phyloP scores from a whole-genome alignment of 2,113 vertebrate genomes.

The Cheilinus undulatus region DNA sequence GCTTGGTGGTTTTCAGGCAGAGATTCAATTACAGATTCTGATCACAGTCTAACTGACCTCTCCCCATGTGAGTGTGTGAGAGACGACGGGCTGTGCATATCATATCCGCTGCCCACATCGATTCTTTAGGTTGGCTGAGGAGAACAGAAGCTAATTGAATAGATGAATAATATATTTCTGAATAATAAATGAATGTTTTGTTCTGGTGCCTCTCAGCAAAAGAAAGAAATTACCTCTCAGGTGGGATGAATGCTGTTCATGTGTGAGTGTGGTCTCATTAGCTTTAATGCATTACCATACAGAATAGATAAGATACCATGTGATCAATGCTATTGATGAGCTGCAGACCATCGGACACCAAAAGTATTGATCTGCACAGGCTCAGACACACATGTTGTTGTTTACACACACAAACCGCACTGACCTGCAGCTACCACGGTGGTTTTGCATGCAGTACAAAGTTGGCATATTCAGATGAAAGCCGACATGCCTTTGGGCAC shows the following conservation, averaged over 20 bases:
- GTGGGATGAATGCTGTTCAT: constrained; percentile 52
- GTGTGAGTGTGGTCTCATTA: constrained; percentile 64
- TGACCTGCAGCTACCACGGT: constrained; percentile 61
- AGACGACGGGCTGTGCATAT: constrained; percentile 70
- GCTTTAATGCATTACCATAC: constrained; percentile 63
- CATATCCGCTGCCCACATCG: constrained; percentile 68
- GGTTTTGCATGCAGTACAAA: constrained; percentile 60
- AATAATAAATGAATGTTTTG: constrained; percentile 83
- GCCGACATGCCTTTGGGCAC: constrained; percentile 72
- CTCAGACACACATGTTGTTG: constrained; percentile 28
- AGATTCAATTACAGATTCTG: constrained; percentile 61
- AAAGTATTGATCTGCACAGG: constrained; percentile 45
- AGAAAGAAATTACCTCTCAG: constrained; percentile 77
- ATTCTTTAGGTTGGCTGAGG: constrained; percentile 75
- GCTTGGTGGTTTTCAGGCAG: constrained; percentile 31
- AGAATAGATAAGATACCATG: constrained; percentile 53
- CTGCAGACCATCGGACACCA: constrained; percentile 46
- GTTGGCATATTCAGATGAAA: constrained; percentile 71
- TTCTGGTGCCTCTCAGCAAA: constrained; percentile 73
- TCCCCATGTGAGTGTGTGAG: constrained; percentile 37
- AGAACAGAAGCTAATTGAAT: constrained; percentile 79
- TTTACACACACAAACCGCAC: constrained; percentile 23
- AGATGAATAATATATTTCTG: constrained; percentile 81
- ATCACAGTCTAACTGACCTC: constrained; percentile 72
- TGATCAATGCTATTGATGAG: constrained; percentile 79